A percentile compares a stretch with the other conserved stretches of the same genome.
Conservation (phyloP, 2,113 vertebrate species). For the Alouatta palliata region DNA sequence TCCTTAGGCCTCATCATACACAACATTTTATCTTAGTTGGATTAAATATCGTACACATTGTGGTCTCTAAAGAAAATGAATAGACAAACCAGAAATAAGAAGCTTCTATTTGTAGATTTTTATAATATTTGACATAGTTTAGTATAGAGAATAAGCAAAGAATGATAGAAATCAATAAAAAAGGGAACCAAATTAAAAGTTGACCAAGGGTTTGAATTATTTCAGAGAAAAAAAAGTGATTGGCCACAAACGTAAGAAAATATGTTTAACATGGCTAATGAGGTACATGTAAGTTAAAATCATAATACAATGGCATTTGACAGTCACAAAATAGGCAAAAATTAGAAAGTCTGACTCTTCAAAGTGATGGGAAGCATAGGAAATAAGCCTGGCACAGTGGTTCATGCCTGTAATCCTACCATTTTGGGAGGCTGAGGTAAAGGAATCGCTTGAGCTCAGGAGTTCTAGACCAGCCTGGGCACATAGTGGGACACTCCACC, state of each 20-base stretch:
- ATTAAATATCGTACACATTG: neutral
- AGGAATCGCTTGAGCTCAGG: no score
- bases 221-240: slow-evolving; percentile 8
- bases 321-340: neutral
- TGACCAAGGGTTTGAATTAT: neutral
- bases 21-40: neutral
- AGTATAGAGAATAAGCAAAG: neutral
- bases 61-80: neutral
- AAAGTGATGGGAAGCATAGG: neutral
- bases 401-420: no score
- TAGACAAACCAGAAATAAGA: neutral
- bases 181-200: slow-evolving; percentile 1
- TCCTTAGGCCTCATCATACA: neutral
- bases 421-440: no score
- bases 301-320: neutral
- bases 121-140: neutral
- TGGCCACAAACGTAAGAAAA: neutral
- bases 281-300: neutral
- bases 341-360: neutral
- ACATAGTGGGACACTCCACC: no score
- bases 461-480: no score
- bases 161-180: neutral
- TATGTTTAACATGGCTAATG: neutral
- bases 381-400: neutral
- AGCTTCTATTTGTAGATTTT: neutral